Evolutionary conservation across 2,113 vertebrate species (phyloP), one percentile per base, ranked within the genome.

Genomic region (Pogonocichla stellata): DNA sequence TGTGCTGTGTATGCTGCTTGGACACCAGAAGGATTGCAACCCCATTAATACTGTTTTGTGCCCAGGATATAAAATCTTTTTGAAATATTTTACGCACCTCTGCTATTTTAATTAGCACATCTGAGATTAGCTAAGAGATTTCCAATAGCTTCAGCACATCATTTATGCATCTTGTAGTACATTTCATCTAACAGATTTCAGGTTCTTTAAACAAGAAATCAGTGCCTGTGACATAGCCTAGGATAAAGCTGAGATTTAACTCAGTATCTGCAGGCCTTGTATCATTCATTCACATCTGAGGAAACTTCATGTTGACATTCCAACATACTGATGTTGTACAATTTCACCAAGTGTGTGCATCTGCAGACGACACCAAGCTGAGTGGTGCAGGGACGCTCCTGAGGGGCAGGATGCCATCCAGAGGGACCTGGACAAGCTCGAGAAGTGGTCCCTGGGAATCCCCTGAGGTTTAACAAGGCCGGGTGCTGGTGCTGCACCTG

Each of bases 371-470:
- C 26, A 16, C 22, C 22, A 65, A 19, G 26, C 10, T 36, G 34
- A 14, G 34, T 15, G 13, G 16, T 34, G n/a, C 29, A 47, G 29
- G 0, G 65, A 14, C 36, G 43, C 7, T 33, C 23, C n/a, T 54
- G 43, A 36, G 19, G 26, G 43, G 22, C 1, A 2, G 23, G 6
- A 38, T 67, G 14, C 6, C 33, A 38, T 10, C 19, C 24, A 57
- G 24, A 57, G 24, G 29, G 34, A 16, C 26, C 14, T 51, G 26
- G 8, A 28, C 14, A 51, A 2, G 43, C 12, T 50, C 1, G 0
- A n/a, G 36, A 23, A 57, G 8, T 11, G 16, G 10, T 13, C 43
- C 42, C 5, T 8, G 34, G 20, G 8, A 50, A 20, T 11, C 5
- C 3, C 51, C 29, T 1, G 10, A 50, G 20, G 34, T 57, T 66